phyloP scores from a whole-genome alignment of 2,888 invertebrate genomes.

The Patella ulyssiponensis region DNA sequence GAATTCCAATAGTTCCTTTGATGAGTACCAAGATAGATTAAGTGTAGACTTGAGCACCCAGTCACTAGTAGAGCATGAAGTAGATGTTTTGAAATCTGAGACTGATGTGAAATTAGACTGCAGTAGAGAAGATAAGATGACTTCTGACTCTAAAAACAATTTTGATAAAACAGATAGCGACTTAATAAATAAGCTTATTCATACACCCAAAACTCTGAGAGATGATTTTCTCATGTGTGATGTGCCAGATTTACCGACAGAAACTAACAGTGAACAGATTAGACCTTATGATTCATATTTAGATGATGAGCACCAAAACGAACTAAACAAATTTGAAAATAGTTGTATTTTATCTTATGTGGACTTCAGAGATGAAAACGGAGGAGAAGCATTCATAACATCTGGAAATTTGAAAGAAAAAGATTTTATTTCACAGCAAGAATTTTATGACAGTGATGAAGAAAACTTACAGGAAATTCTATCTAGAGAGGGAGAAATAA shows the following conservation, averaged over 20 bases:
- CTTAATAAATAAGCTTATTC: neutral
- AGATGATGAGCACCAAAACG: too few species aligned
- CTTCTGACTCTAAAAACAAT: neutral
- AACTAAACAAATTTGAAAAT: too few species aligned
- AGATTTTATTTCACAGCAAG: too few species aligned
- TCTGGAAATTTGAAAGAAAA: too few species aligned
- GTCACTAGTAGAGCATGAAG: neutral
- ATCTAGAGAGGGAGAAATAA: neutral
- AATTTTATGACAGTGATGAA: too few species aligned
- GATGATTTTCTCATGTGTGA: too few species aligned
- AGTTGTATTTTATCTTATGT: too few species aligned
- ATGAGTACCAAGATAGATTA: neutral
- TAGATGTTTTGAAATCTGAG: neutral
- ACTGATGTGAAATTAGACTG: constrained; percentile 4
- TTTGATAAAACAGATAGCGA: constrained; percentile 1
- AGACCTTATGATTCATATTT: too few species aligned
- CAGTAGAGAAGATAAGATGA: neutral
- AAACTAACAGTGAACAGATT: too few species aligned
- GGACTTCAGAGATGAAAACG: too few species aligned
- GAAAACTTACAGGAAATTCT: neutral
- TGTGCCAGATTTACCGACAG: too few species aligned
- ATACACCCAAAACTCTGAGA: neutral
- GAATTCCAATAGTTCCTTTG: neutral
- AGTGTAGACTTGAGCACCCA: neutral
- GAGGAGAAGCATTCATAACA: too few species aligned